phyloP scores from a whole-genome alignment of 2,888 invertebrate genomes.

The Amphipoea lucens region DNA sequence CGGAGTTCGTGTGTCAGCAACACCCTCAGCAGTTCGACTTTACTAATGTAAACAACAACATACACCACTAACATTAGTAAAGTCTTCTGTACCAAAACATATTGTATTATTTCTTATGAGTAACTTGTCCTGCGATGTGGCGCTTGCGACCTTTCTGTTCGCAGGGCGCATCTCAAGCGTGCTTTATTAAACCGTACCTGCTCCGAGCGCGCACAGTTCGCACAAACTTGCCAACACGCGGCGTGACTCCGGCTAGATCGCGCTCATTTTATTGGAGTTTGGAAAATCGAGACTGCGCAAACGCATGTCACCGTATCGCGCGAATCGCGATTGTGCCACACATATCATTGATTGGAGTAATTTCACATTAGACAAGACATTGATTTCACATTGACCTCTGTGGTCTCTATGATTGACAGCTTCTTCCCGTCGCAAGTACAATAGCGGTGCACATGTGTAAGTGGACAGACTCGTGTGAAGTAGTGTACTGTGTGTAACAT shows the following conservation, averaged over 20 bases:
- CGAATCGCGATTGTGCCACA: background rate
- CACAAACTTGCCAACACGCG: background rate
- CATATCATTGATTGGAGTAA: background rate
- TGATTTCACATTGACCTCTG: background rate
- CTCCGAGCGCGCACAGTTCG: constrained; percentile 24
- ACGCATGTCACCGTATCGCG: background rate
- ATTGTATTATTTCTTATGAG: background rate
- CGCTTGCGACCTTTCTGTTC: constrained; percentile 14
- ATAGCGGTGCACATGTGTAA: background rate
- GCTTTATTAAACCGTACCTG: constrained; percentile 31
- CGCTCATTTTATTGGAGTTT: background rate
- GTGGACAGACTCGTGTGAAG: background rate
- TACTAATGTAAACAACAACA: no score
- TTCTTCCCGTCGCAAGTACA: background rate
- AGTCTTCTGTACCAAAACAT: constrained; percentile 1
- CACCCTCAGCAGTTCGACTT: background rate
- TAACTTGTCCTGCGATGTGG: background rate
- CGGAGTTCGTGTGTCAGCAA: background rate
- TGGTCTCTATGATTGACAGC: background rate
- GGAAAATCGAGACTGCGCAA: background rate
- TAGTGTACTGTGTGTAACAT: constrained; percentile 6
- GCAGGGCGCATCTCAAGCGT: background rate
- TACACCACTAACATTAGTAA: background rate
- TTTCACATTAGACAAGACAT: background rate
- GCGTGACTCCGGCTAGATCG: background rate